Evolutionary conservation across 2,113 vertebrate genomes (phyloP).

Genomic region (Phalacrocorax aristotelis): DNA sequence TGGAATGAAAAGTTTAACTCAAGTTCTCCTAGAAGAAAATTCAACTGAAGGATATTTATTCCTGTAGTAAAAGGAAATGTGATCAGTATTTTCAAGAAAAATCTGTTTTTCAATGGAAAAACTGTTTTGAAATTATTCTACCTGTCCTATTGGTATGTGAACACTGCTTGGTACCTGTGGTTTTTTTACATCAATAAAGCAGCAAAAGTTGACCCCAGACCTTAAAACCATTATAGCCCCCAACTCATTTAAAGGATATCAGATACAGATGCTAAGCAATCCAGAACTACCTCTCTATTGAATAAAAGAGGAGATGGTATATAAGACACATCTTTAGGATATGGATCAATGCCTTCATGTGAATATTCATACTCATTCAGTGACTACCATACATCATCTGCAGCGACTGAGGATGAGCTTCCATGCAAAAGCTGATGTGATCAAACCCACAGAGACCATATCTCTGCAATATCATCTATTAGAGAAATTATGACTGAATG

Average conservation of each 20-base stretch:
- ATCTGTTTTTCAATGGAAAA: neutral
- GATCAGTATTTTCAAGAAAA: neutral
- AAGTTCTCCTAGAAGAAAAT: neutral
- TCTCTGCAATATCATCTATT: neutral
- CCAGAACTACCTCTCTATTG: neutral
- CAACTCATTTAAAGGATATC: neutral
- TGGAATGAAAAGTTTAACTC: neutral
- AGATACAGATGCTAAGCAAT: neutral
- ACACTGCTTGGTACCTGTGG: neutral
- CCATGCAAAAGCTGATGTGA: neutral
- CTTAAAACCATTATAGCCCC: neutral
- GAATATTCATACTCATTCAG: conserved; percentile 1
- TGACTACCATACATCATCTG: neutral
- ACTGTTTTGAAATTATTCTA: neutral
- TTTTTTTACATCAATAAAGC: neutral
- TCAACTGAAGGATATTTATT: neutral
- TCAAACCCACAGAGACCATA: neutral
- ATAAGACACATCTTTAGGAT: neutral
- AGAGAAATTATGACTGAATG: neutral
- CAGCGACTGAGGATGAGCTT: neutral
- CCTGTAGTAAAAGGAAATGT: neutral
- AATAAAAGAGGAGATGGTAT: neutral
- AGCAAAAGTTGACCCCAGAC: neutral
- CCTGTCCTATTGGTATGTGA: neutral
- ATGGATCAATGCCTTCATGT: neutral